phyloP scores from a whole-genome alignment of 2,888 invertebrate species.

The Harpagoxenus sublaevis region DNA sequence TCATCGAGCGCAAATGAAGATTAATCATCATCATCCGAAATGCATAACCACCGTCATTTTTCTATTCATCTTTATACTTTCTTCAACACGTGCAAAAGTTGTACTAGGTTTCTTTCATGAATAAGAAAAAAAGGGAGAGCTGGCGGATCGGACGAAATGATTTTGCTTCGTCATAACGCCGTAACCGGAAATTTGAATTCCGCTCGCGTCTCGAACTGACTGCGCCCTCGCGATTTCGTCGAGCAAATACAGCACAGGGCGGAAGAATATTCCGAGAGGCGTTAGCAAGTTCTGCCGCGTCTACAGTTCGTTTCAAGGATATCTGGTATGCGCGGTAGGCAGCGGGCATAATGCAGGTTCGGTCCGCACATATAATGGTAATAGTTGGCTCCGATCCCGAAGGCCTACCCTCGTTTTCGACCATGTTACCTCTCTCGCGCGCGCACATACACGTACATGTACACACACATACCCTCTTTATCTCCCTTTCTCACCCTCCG shows the following conservation, averaged over 20 bases:
- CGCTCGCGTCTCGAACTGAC: slow-evolving; percentile 40
- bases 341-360: slow-evolving; percentile 75
- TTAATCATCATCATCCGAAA: slow-evolving; percentile 54
- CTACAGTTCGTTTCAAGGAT: slow-evolving; percentile 76
- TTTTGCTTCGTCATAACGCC: slow-evolving; percentile 18
- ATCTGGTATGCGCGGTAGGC: slow-evolving; percentile 76
- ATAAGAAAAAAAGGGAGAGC: background rate
- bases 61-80: background rate
- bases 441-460: no score
- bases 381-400: slow-evolving; percentile 80
- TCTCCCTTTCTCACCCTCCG: slow-evolving; percentile 18
- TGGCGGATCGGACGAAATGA: background rate
- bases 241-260: slow-evolving; percentile 64
- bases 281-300: slow-evolving; percentile 65
- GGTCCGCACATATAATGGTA: slow-evolving; percentile 78
- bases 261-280: slow-evolving; percentile 61
- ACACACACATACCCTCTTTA: background rate
- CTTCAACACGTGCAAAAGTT: background rate
- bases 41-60: background rate
- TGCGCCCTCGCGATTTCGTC: slow-evolving; percentile 63
- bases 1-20: slow-evolving; percentile 58
- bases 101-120: background rate
- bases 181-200: slow-evolving; percentile 67
- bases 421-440: slow-evolving; percentile 57
- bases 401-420: slow-evolving; percentile 66